Evolutionary conservation across 1,140 invertebrate genomes (phyloP).

Genomic region (Platyura marginata): DNA sequence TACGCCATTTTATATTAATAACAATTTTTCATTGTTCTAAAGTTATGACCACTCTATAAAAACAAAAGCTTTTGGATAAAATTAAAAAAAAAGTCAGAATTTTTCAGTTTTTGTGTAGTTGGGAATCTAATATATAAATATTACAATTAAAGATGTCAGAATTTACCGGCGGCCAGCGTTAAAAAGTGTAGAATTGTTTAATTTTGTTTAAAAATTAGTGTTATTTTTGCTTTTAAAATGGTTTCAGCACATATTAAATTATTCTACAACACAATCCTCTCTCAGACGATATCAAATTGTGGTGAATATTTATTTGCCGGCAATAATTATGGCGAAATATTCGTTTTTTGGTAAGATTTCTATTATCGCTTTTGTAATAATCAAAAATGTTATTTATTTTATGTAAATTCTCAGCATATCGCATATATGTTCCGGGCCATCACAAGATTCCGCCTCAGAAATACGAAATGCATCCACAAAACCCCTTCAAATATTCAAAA

Average conservation of each 20-base stretch:
- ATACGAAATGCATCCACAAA: constrained; percentile 28
- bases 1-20: too few relatives aligned
- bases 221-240: too few relatives aligned
- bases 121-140: too few relatives aligned
- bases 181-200: too few relatives aligned
- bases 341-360: constrained; percentile 57
- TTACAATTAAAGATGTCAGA: too few relatives aligned
- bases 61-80: too few relatives aligned
- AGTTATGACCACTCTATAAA: too few relatives aligned
- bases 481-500: constrained; percentile 35
- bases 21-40: too few relatives aligned
- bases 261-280: constrained; percentile 58
- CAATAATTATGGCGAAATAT: constrained; percentile 69
- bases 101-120: too few relatives aligned
- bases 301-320: constrained; percentile 64
- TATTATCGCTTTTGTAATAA: neutral
- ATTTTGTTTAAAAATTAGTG: too few relatives aligned
- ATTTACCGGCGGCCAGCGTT: too few relatives aligned
- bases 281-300: constrained; percentile 63
- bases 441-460: constrained; percentile 13
- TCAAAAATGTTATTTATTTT: neutral
- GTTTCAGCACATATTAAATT: constrained; percentile 27
- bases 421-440: neutral
- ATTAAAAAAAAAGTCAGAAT: too few relatives aligned
- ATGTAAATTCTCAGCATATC: constrained; percentile 27